Evolutionary conservation across 1,140 invertebrate genomes (phyloP).

Genomic region (Drosophila sechellia): DNA sequence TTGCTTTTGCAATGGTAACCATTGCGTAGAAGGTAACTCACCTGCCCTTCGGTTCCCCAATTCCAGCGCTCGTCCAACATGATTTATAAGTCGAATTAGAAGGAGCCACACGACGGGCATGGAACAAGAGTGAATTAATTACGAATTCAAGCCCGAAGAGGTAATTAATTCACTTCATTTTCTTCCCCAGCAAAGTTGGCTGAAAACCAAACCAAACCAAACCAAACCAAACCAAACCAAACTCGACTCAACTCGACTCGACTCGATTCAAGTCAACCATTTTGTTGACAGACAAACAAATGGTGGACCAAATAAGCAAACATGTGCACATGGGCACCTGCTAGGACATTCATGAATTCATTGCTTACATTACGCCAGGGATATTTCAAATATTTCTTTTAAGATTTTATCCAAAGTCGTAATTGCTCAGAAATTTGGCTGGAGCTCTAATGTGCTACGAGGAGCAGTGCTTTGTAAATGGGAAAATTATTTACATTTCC

Average conservation of each 20-base stretch:
- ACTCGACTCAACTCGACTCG: conserved; percentile 18
- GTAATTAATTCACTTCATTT: conserved; percentile 59
- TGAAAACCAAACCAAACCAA: conserved; percentile 24
- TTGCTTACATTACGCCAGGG: conserved; percentile 30
- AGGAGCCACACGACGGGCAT: conserved; percentile 16
- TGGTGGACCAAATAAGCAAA: conserved; percentile 34
- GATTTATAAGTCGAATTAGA: conserved; percentile 46
- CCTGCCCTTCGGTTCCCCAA: conserved; percentile 11
- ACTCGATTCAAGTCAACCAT: conserved; percentile 33
- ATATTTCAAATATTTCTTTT: conserved; percentile 37
- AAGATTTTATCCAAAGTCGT: conserved; percentile 22
- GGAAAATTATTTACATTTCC: background rate
- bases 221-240: conserved; percentile 28
- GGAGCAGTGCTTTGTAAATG: background rate
- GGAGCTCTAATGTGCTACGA: too few species aligned
- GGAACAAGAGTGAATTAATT: conserved; percentile 50
- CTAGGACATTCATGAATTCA: conserved; percentile 29
- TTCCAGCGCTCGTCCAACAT: conserved; percentile 40
- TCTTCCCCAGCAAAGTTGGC: conserved; percentile 29
- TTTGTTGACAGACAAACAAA: conserved; percentile 46
- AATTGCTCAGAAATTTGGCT: conserved; percentile 12
- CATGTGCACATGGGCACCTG: conserved; percentile 24
- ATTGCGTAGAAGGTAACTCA: background rate
- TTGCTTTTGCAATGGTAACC: conserved; percentile 5
- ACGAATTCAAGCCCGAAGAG: conserved; percentile 56